Base-by-base conservation (phyloP, 2,888 invertebrate genomes). In the Lymantria dispar region DNA sequence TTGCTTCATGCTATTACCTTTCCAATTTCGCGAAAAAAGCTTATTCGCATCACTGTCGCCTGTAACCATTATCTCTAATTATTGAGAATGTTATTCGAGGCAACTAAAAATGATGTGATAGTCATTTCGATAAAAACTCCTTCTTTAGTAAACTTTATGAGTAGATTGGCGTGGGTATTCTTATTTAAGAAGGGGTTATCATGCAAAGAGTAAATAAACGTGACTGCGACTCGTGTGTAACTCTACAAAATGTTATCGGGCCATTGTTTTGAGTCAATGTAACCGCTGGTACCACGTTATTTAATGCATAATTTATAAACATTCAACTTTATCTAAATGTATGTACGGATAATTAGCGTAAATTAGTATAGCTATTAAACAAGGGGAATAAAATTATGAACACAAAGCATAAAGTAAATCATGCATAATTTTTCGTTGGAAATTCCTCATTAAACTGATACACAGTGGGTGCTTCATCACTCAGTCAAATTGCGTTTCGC, bases 401-500 rank as follows among this genome's bases (percentile, higher is more conserved):
- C 48, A 51, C 54, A 50, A 49, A 40, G 15, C 15, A 38, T 12
- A 12, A 51, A 55, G 57, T 60, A 62, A 65, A 60, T 68, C 58
- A 54, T 55, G 55, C 60, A 52, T 81, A 81, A 86, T 88, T 87
- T 88, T 87, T 85, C 87, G 82, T 81, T 74, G 74, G 87, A 77
- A 80, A 82, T 82, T 87, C 77, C 85, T 88, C 87, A 89, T 91
- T 89, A 89, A 87, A 87, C 81, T 85, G 85, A 89, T 89, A 85
- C 85, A 82, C 81, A 75, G 75, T 78, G 77, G 86, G 87, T 88
- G 84, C 90, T 88, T 86, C 85, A 90, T 90, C 90, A 90, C 87
- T 91, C 89, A 90, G 88, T 89, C 89, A 89, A 90, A 90, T 90
- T 89, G 87, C 88, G 88, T 89, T 89, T 85, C 87, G 83, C 90